Evolutionary conservation across 2,888 invertebrate genomes (phyloP).

Genomic region (Ditylenchus weischeri): DNA sequence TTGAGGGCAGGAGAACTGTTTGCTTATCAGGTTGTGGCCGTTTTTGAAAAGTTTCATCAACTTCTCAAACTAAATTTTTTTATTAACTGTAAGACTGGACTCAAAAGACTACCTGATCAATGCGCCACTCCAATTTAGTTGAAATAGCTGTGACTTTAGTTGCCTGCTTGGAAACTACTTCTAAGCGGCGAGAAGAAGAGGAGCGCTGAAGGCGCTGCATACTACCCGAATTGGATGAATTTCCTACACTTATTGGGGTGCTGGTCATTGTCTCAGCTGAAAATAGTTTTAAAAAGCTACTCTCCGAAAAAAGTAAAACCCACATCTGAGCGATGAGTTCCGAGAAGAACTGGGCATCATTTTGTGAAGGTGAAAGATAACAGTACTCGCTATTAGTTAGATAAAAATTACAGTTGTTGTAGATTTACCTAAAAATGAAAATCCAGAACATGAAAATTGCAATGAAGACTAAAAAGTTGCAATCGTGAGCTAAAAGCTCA

Average conservation of each 20-base stretch:
- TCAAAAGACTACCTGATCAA: constrained; percentile 42
- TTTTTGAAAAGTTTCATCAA: constrained; percentile 54
- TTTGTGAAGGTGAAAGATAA: too few species aligned
- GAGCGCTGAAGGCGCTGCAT: constrained; percentile 3
- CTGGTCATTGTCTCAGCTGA: constrained; percentile 1
- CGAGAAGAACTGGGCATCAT: constrained; percentile 1
- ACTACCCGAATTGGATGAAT: neutral
- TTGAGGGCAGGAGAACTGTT: constrained; percentile 49
- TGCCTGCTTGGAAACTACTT: constrained; percentile 35
- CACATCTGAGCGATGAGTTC: neutral
- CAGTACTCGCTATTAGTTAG: too few species aligned
- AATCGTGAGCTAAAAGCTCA: too few species aligned
- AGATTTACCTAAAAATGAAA: too few species aligned
- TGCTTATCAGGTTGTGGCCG: constrained; percentile 49
- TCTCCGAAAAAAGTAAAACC: neutral
- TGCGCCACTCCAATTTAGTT: constrained; percentile 54
- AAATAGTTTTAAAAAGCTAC: neutral
- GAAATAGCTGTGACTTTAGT: constrained; percentile 51
- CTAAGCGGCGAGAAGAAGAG: neutral
- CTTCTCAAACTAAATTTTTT: constrained; percentile 46
- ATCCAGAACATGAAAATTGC: too few species aligned
- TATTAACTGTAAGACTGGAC: too few species aligned
- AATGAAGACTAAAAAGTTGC: too few species aligned
- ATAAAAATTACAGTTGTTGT: too few species aligned
- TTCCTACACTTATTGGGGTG: neutral